phyloP scores from a whole-genome alignment of 2,888 invertebrate species.

The Congeria kusceri region DNA sequence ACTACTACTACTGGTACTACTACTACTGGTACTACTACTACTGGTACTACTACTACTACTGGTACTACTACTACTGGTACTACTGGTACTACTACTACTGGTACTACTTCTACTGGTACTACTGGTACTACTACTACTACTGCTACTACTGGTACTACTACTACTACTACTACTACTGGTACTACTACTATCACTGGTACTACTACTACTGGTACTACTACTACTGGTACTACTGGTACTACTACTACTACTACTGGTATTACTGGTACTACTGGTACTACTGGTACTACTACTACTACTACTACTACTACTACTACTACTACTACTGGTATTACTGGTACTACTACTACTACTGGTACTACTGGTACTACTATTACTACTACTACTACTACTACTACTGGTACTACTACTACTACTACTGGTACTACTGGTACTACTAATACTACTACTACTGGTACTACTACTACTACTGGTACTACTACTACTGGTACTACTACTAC shows the following conservation, averaged over 20 bases:
- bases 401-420: conserved; percentile 1
- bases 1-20: neutral
- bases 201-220: conserved; percentile 6
- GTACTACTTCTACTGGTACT: neutral
- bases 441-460: neutral
- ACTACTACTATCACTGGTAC: neutral
- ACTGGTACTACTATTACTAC: neutral
- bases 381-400: neutral
- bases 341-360: neutral
- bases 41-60: neutral
- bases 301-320: conserved; percentile 2
- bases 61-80: neutral
- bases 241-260: neutral
- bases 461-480: neutral
- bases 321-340: neutral
- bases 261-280: neutral
- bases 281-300: neutral
- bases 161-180: neutral
- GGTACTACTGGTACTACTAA: neutral
- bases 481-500: neutral
- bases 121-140: neutral
- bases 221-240: neutral
- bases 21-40: neutral
- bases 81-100: neutral
- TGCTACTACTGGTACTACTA: neutral